phyloP scores from a whole-genome alignment of 1,140 invertebrate genomes.

The Bicyclus anynana region DNA sequence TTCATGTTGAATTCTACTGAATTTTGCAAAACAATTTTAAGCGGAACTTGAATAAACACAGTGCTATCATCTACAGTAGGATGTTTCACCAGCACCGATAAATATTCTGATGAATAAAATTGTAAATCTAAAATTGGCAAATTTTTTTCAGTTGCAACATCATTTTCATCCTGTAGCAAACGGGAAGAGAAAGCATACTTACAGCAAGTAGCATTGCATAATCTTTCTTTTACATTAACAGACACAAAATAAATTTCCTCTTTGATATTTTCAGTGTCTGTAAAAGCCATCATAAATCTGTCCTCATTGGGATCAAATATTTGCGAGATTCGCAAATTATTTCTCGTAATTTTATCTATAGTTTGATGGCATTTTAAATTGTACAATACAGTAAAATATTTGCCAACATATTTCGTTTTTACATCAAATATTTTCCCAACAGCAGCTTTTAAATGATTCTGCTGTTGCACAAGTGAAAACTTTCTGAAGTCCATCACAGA shows the following conservation, averaged over 20 bases:
- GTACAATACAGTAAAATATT: constrained; percentile 78
- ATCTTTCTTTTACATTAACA: constrained; percentile 51
- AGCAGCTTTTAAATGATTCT: constrained; percentile 83
- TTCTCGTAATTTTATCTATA: constrained; percentile 17
- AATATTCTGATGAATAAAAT: constrained; percentile 88
- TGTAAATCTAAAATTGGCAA: constrained; percentile 82
- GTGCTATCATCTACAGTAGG: constrained; percentile 72
- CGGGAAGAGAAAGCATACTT: constrained; percentile 56
- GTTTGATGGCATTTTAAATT: constrained; percentile 72
- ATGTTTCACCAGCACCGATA: constrained; percentile 86
- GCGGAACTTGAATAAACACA: constrained; percentile 82
- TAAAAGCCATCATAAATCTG: constrained; percentile 62
- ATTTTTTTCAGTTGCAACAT: constrained; percentile 50
- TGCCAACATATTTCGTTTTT: constrained; percentile 81
- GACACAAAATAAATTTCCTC: constrained; percentile 70
- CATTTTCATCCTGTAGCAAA: constrained; percentile 48
- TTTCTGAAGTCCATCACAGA: constrained; percentile 82
- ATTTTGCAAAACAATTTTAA: constrained; percentile 72
- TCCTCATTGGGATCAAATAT: constrained; percentile 55
- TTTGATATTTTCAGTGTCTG: constrained; percentile 36
- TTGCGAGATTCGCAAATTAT: constrained; percentile 65
- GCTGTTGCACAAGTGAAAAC: constrained; percentile 90
- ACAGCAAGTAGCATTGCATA: constrained; percentile 40
- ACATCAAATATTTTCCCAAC: constrained; percentile 85
- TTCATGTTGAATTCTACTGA: constrained; percentile 66